Conservation (phyloP, 2,113 vertebrate species). For the Spizaetus ornatus region DNA sequence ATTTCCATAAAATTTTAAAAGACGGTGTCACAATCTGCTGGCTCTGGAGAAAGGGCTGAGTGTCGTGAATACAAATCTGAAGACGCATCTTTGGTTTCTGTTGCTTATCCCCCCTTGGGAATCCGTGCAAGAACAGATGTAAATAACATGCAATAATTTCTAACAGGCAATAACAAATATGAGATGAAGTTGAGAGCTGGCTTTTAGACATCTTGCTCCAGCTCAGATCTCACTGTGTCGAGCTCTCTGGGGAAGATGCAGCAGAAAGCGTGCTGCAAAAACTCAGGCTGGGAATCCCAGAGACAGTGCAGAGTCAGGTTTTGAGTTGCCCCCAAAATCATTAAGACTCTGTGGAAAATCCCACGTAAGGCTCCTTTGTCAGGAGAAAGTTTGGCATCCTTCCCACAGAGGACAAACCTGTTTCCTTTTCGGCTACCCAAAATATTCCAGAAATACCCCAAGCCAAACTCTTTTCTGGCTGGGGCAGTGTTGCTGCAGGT, state of each 20-base stretch:
- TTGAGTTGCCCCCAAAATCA: neutral
- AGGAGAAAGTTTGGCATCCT: neutral
- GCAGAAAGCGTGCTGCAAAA: neutral
- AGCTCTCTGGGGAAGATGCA: neutral
- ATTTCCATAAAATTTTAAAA: constrained; percentile 31
- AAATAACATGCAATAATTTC: neutral
- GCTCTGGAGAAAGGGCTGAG: neutral
- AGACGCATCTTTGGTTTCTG: neutral
- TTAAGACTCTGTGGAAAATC: neutral
- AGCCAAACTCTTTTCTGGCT: no score
- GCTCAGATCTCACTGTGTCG: neutral
- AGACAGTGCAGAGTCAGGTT: neutral
- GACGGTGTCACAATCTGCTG: neutral
- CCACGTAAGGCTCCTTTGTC: neutral
- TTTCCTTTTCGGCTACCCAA: neutral
- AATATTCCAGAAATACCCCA: neutral
- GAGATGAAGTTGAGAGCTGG: neutral
- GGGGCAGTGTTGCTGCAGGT: neutral
- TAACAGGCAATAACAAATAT: neutral
- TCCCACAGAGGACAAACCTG: neutral
- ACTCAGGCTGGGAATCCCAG: neutral
- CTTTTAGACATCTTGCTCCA: neutral
- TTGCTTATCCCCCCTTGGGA: neutral
- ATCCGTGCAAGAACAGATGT: neutral
- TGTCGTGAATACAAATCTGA: neutral